Evolutionary conservation across 2,797 vertebrate species (phyloP).

Genomic region (Miichthys miiuy): DNA sequence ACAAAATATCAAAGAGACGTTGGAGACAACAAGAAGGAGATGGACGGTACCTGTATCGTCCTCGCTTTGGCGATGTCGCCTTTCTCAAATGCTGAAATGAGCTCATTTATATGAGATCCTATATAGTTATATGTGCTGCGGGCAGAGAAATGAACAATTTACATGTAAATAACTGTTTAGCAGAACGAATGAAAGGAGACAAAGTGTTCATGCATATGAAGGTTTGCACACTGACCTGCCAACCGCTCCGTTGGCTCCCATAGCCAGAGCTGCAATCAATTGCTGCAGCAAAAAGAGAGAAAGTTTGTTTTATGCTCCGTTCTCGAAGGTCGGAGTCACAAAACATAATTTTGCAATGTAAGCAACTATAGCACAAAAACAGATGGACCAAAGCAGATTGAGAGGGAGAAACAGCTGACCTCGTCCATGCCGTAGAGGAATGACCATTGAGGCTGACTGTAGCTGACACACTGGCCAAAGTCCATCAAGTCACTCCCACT

Average conservation of each 20-base stretch:
- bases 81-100: constrained; percentile 87
- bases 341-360: not conserved
- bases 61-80: constrained; percentile 84
- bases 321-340: not conserved
- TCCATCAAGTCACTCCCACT: constrained; percentile 90
- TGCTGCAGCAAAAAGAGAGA: constrained; percentile 72
- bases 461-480: constrained; percentile 89
- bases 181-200: not conserved
- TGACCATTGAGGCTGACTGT: constrained; percentile 77
- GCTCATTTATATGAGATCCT: constrained; percentile 83
- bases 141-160: constrained; percentile 33
- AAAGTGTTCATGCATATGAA: not conserved
- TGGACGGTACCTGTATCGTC: constrained; percentile 87
- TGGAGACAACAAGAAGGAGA: not conserved
- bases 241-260: constrained; percentile 84
- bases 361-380: not conserved
- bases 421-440: constrained; percentile 94
- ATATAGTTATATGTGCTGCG: constrained; percentile 95
- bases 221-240: constrained; percentile 81
- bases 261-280: constrained; percentile 78
- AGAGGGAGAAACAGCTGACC: constrained; percentile 78
- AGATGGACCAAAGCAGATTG: constrained; percentile 1
- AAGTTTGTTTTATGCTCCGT: not conserved
- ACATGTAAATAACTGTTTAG: not conserved
- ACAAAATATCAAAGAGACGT: not conserved